Evolutionary conservation across 2,797 vertebrate species (phyloP), one percentile per base, ranked within the genome.

Genomic region (Lepus oiostolus): DNA sequence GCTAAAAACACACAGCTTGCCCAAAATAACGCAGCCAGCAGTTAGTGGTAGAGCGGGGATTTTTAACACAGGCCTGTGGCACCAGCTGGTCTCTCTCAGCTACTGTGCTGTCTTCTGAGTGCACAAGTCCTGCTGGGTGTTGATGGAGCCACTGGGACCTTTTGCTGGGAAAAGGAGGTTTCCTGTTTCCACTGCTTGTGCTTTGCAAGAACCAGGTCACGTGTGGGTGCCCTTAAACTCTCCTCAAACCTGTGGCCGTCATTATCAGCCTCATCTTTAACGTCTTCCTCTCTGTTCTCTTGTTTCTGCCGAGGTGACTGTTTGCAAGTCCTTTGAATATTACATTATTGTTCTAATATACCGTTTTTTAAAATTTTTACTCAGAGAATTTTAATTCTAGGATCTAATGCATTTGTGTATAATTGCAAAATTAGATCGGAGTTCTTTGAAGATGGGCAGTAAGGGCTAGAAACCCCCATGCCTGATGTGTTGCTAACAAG

Each of bases 361-460:
- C 54, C 84, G 62, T 96, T 91, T 89, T 85, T 93, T 96, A 93
- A 91, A 93, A 96, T 94, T 95, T 88, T 96, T 54, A 58, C 32
- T 91, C 74, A 79, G 62, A 91, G n/a, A 95, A 75, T 96, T 97
- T 96, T 97, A 95, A 97, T 84, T 95, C 13, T 88, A 91, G 81
- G 96, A 93, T 65, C 70, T 89, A 96, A 74, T 97, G 94, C 96
- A 97, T 96, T 94, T 96, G 16, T 1, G 58, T 85, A 7, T 85
- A 72, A 92, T 50, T 94, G 83, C 86, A 97, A 97, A 91, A 65
- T 32, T 96, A 42, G 65, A 77, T 93, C 92, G 1, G 19, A 79
- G 52, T 90, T 93, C 91, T 91, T 3, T 87, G 62, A 77, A 97
- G 96, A 95, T 68, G 91, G 90, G 62, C 58, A 1, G 30, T 76